Evolutionary conservation across 2,797 vertebrate genomes (phyloP).

Genomic region (Xenops minutus): DNA sequence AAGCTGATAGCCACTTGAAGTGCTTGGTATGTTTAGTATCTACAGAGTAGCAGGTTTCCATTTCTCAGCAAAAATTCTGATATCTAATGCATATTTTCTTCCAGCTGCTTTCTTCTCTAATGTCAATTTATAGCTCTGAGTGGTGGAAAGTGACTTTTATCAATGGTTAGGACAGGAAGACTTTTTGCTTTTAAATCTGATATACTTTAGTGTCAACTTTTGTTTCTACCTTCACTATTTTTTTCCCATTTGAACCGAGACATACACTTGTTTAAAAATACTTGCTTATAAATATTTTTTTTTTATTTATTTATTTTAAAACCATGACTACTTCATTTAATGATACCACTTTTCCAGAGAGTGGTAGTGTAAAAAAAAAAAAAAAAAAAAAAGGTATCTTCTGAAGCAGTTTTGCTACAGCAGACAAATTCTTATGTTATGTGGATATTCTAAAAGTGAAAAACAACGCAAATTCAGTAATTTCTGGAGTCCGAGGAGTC

Average conservation of each 20-base stretch:
- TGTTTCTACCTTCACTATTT: not conserved
- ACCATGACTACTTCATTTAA: not conserved
- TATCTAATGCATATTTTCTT: not conserved
- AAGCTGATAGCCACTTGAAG: not conserved
- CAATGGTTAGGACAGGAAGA: not conserved
- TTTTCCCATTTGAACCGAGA: not conserved
- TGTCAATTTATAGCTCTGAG: not conserved
- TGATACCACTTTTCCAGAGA: not conserved
- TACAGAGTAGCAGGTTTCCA: not conserved
- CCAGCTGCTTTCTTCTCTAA: not conserved
- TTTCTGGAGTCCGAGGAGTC: not conserved
- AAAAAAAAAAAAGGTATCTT: not conserved
- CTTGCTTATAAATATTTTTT: not conserved
- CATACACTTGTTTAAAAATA: not conserved
- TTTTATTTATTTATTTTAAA: not conserved
- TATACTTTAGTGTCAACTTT: not conserved
- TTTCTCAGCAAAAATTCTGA: not conserved
- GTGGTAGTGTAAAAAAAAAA: not conserved
- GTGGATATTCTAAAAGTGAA: not conserved
- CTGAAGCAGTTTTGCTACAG: not conserved
- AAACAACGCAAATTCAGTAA: not conserved
- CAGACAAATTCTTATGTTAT: not conserved
- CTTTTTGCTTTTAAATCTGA: not conserved
- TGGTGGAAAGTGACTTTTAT: not conserved
- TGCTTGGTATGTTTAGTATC: not conserved